These are phyloP conservation scores for Illadopsis cleaveri DNA, from an alignment of 2,113 vertebrate genomes.

Conservation along the genomic window DNA sequence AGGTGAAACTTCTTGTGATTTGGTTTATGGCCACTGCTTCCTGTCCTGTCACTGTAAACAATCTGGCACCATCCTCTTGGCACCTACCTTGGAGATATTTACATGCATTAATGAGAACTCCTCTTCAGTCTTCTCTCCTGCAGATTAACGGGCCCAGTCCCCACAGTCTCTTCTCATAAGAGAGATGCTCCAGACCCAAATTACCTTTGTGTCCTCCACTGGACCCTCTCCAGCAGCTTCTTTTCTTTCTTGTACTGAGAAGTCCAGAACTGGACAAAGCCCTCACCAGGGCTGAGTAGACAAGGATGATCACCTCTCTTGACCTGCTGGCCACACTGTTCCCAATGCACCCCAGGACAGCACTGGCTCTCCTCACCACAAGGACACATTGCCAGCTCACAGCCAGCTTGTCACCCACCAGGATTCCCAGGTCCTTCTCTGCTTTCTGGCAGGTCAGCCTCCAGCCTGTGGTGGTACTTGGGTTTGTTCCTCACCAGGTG, in stretches of 20 bases:
- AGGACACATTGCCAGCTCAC: not conserved
- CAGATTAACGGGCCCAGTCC: not conserved
- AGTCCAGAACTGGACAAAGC: not conserved
- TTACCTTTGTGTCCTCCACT: not conserved
- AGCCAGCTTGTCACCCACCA: not conserved
- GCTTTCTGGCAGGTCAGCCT: not conserved
- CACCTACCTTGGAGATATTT: not conserved
- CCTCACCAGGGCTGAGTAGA: not conserved
- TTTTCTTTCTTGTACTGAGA: not conserved
- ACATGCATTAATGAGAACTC: not conserved
- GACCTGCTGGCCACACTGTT: not conserved
- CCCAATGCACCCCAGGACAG: not conserved
- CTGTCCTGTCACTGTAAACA: not conserved
- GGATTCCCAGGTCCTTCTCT: not conserved
- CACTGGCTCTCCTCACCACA: not conserved
- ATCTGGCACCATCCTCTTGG: not conserved
- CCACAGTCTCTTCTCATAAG: not conserved
- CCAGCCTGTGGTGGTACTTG: not conserved
- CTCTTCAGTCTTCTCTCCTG: not conserved
- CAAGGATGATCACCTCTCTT: not conserved
- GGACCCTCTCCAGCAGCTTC: not conserved
- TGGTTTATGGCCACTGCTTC: not conserved
- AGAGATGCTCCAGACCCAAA: not conserved
- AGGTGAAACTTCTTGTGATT: not conserved
- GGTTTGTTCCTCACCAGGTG: not conserved